These are phyloP conservation scores for Microplitis demolitor DNA, from an alignment of 1,140 invertebrate genomes.

Conservation along the genomic window DNA sequence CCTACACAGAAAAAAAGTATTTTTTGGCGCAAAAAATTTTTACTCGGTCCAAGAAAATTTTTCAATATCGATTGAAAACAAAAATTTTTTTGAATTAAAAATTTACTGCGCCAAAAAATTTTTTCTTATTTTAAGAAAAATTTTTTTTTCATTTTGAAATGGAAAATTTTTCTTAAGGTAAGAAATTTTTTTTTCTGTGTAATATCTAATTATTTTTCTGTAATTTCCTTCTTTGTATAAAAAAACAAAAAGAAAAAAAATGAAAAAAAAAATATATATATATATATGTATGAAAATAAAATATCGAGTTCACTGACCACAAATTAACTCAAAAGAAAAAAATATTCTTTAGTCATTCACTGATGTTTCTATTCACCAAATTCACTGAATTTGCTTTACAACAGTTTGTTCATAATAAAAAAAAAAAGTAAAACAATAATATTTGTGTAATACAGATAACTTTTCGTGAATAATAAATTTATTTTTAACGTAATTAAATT, in stretches of 20 bases:
- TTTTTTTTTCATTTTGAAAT: no score
- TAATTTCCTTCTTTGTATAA: slow-evolving; percentile 30
- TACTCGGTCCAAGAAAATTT: no score
- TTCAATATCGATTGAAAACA: no score
- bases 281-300: no score
- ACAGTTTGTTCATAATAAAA: slow-evolving; percentile 62
- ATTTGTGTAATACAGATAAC: slow-evolving; percentile 16
- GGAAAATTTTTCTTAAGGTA: background rate
- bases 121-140: no score
- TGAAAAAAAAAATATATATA: no score
- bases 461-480: background rate
- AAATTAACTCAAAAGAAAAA: slow-evolving; percentile 20
- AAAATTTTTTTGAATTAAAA: no score
- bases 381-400: slow-evolving; percentile 57
- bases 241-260: slow-evolving; percentile 16
- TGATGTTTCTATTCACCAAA: slow-evolving; percentile 36
- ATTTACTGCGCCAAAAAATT: no score
- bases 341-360: slow-evolving; percentile 36
- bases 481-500: background rate
- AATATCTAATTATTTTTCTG: slow-evolving; percentile 37
- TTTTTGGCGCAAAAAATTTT: no score
- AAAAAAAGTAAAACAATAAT: slow-evolving; percentile 30
- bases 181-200: slow-evolving; percentile 32
- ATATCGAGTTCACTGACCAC: slow-evolving; percentile 29
- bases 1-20: no score